These are phyloP conservation scores for Thymelicus acteon DNA, from an alignment of 2,888 invertebrate species.

Conservation along the genomic window DNA sequence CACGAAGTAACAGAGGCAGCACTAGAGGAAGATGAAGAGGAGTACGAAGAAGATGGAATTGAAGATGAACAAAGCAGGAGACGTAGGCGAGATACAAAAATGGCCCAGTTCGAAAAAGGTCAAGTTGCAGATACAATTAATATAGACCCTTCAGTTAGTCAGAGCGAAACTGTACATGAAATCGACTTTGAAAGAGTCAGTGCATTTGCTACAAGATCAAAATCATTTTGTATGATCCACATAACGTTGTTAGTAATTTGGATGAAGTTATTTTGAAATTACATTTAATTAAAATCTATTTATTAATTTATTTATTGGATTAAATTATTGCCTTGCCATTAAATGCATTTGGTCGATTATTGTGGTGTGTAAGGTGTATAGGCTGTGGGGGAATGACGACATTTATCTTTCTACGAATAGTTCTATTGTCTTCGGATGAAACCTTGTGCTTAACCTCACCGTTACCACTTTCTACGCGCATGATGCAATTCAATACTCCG, in stretches of 20 bases:
- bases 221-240: slow-evolving; percentile 49
- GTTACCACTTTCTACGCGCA: slow-evolving; percentile 70
- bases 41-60: slow-evolving; percentile 47
- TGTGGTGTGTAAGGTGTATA: slow-evolving; percentile 43
- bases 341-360: slow-evolving; percentile 71
- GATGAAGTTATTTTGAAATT: slow-evolving; percentile 57
- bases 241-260: slow-evolving; percentile 59
- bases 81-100: slow-evolving; percentile 63
- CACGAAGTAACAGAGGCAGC: slow-evolving; percentile 50
- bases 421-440: slow-evolving; percentile 37
- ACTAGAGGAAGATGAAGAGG: slow-evolving; percentile 52
- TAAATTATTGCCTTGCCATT: slow-evolving; percentile 76
- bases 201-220: slow-evolving; percentile 39
- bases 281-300: slow-evolving; percentile 44
- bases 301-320: slow-evolving; percentile 76
- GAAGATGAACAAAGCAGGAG: slow-evolving; percentile 49
- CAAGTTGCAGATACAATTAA: slow-evolving; percentile 56
- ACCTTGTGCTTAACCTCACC: slow-evolving; percentile 53
- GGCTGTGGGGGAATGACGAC: slow-evolving; percentile 50
- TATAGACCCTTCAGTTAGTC: slow-evolving; percentile 44
- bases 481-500: slow-evolving; percentile 79
- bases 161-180: slow-evolving; percentile 59
- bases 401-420: slow-evolving; percentile 5
- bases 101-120: slow-evolving; percentile 64
- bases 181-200: slow-evolving; percentile 59